These are phyloP conservation scores for Dipodomys ordii DNA, from an alignment of 2,113 vertebrate genomes.

Conservation along the genomic window DNA sequence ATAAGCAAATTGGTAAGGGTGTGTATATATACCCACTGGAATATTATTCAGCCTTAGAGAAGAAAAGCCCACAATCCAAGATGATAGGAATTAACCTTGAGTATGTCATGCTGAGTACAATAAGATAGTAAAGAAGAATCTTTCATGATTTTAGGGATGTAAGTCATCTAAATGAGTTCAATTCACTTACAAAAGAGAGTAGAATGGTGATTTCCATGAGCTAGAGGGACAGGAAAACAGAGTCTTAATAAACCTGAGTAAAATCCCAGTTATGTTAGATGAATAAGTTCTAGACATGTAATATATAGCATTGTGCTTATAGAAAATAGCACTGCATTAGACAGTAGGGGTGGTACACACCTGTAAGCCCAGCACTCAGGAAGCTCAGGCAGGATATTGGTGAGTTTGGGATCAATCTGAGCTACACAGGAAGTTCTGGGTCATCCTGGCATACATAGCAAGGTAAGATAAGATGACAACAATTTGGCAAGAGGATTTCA, in stretches of 20 bases:
- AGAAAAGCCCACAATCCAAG: neutral
- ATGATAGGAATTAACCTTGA: neutral
- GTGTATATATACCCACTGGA: neutral
- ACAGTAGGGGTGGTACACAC: neutral
- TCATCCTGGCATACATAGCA: neutral
- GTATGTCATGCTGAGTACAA: neutral
- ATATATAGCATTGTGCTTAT: neutral
- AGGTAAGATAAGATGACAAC: neutral
- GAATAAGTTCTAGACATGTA: neutral
- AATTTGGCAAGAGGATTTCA: neutral
- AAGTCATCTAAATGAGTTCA: neutral
- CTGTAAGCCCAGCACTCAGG: neutral
- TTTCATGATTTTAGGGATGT: too few species aligned
- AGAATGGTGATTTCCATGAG: neutral
- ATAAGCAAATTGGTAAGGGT: neutral
- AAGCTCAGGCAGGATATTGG: neutral
- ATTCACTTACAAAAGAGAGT: neutral
- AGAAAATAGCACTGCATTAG: neutral
- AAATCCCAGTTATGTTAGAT: neutral
- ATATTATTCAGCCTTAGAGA: neutral
- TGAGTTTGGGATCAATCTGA: neutral
- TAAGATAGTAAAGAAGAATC: neutral
- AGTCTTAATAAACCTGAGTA: neutral
- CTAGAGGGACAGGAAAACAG: neutral
- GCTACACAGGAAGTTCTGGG: neutral